Evolutionary conservation across 2,113 vertebrate species (phyloP).

Genomic region (Eulemur macaco): DNA sequence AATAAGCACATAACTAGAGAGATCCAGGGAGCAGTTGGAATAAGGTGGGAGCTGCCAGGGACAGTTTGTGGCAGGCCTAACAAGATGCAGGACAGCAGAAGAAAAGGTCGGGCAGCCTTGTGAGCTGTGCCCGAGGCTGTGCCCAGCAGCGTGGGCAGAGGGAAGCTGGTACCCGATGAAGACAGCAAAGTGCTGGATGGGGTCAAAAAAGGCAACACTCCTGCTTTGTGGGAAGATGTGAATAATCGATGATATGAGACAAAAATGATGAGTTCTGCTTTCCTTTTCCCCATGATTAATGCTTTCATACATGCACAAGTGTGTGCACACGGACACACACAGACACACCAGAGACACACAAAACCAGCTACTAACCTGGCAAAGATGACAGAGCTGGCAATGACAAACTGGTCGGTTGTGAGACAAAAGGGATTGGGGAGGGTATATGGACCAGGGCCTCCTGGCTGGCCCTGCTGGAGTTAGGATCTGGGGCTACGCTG

Average conservation of each 20-base stretch:
- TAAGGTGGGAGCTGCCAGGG: not conserved
- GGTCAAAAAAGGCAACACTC: not conserved
- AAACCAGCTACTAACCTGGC: not conserved
- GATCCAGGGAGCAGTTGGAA: not conserved
- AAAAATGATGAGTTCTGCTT: not conserved
- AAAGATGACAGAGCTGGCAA: not conserved
- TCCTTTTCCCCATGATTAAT: not conserved
- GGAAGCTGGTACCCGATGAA: not conserved
- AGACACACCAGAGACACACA: not conserved
- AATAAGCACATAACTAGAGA: not conserved
- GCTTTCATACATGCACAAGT: not conserved
- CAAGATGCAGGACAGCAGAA: not conserved
- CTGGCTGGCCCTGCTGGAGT: not conserved
- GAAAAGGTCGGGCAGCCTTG: not conserved
- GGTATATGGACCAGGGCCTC: not conserved
- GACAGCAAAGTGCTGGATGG: not conserved
- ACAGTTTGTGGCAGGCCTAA: too few relatives aligned
- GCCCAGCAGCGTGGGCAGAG: not conserved
- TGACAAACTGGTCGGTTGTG: not conserved
- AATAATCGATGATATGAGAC: not conserved
- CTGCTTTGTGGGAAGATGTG: not conserved
- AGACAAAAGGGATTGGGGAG: not conserved
- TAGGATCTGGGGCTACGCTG: not conserved
- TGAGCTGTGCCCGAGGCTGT: not conserved
- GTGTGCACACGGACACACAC: not conserved